phyloP scores from a whole-genome alignment of 2,888 invertebrate genomes.

The Thecophora atra region DNA sequence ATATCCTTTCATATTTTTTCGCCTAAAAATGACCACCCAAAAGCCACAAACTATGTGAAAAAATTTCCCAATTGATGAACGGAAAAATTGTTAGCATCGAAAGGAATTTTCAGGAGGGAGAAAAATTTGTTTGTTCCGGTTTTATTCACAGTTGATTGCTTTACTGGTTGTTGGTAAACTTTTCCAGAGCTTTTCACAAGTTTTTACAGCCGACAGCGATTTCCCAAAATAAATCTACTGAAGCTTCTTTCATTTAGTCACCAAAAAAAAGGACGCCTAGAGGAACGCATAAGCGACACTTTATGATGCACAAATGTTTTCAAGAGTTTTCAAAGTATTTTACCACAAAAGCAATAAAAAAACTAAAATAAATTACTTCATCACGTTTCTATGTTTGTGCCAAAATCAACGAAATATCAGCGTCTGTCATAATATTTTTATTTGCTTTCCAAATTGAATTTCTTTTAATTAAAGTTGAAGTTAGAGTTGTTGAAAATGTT shows the following conservation, averaged over 20 bases:
- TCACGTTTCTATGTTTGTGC: background rate
- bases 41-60: background rate
- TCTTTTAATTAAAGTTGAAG: too few species aligned
- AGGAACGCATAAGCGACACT: slow-evolving; percentile 24
- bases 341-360: too few species aligned
- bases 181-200: background rate
- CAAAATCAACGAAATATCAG: background rate
- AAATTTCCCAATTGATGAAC: background rate
- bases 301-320: slow-evolving; percentile 25
- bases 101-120: too few species aligned
- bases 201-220: too few species aligned
- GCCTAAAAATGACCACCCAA: background rate
- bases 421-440: too few species aligned
- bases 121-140: too few species aligned
- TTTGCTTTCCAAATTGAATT: too few species aligned
- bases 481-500: background rate
- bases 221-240: background rate
- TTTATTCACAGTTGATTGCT: too few species aligned
- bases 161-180: background rate
- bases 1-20: background rate
- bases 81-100: too few species aligned
- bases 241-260: background rate
- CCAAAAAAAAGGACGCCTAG: slow-evolving; percentile 16
- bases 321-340: slow-evolving; percentile 27
- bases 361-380: background rate